phyloP scores from a whole-genome alignment of 2,113 vertebrate species.

The Numida meleagris region DNA sequence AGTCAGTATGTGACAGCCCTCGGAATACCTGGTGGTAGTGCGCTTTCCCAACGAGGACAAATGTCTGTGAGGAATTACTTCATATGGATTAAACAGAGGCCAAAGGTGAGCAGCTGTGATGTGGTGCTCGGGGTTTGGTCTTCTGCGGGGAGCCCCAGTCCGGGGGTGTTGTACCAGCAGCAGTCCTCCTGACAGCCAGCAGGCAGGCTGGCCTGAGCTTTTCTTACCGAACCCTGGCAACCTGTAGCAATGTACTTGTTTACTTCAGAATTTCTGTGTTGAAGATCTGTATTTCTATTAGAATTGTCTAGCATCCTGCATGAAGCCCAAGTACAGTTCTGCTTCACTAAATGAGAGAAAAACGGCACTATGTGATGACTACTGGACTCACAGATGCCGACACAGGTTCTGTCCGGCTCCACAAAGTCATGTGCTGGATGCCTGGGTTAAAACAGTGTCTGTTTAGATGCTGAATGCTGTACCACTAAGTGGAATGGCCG shows the following conservation, averaged over 20 bases:
- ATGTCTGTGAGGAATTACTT: background rate
- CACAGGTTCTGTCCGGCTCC: background rate
- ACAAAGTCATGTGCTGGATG: background rate
- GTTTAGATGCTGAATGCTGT: background rate
- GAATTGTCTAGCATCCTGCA: too few species aligned
- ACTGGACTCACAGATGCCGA: too few species aligned
- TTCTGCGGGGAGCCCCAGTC: background rate
- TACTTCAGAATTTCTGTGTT: background rate
- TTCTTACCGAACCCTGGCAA: background rate
- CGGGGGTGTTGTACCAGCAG: background rate
- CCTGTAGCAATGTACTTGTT: background rate
- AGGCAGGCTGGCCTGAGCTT: too few species aligned
- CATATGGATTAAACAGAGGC: background rate
- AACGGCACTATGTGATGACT: too few species aligned
- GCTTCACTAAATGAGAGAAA: background rate
- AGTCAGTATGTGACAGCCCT: rapidly evolving
- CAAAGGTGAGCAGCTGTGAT: rapidly evolving
- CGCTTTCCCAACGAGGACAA: background rate
- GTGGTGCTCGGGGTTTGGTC: rapidly evolving
- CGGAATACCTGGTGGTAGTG: background rate
- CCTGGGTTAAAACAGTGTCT: background rate
- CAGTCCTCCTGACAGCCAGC: too few species aligned
- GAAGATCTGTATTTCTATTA: background rate
- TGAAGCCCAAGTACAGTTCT: background rate
- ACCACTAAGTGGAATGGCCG: background rate